Percentiles rank a stretch among this genome's conserved stretches.
Conservation (phyloP, 2,797 vertebrate species). For the Cetoscarus ocellatus region DNA sequence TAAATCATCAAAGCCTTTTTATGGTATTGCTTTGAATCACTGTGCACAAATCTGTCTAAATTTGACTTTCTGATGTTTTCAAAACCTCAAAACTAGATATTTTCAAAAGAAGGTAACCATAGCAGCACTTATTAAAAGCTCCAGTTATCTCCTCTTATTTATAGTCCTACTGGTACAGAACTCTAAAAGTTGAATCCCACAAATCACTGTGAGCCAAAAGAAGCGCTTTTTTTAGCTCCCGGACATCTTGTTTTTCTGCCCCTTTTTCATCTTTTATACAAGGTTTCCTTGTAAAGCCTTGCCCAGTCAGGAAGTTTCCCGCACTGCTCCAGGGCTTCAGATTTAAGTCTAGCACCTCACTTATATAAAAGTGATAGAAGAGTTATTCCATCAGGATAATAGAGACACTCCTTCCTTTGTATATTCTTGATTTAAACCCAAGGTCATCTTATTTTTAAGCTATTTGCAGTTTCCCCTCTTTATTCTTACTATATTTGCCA, state of each 20-base stretch:
- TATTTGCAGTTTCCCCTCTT: not conserved
- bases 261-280: conserved; percentile 13
- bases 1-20: conserved; percentile 1
- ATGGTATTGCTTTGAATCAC: not conserved
- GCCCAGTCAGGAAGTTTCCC: conserved; percentile 17
- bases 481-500: not conserved
- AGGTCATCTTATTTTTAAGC: not conserved
- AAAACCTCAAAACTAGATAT: not conserved
- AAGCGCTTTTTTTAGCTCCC: conserved; percentile 13
- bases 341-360: not conserved
- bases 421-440: not conserved
- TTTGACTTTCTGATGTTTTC: not conserved
- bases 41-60: not conserved
- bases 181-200: conserved; percentile 7
- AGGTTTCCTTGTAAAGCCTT: conserved; percentile 17
- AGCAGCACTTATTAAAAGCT: conserved; percentile 3
- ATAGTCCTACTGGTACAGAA: not conserved
- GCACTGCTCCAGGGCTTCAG: conserved; percentile 9
- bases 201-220: not conserved
- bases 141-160: conserved; percentile 8
- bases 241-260: conserved; percentile 11
- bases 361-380: not conserved
- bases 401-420: not conserved
- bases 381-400: conserved; percentile 9
- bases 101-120: conserved; percentile 2